Percentiles rank a stretch among this genome's conserved stretches.
Evolutionary conservation across 2,113 vertebrate genomes (phyloP).

Genomic region (Hystrix cristata): DNA sequence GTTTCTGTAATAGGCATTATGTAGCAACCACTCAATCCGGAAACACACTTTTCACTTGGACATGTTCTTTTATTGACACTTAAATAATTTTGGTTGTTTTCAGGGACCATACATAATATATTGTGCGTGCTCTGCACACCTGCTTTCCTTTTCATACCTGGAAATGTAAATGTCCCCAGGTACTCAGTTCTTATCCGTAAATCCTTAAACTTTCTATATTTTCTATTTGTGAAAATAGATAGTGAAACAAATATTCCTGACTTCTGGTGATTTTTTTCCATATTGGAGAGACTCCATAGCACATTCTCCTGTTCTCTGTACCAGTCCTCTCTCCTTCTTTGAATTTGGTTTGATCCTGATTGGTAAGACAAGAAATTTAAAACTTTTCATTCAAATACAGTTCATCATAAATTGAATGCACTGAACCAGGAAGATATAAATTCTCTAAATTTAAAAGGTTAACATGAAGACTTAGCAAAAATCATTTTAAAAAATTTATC

Average conservation of each 20-base stretch:
- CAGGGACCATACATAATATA: neutral
- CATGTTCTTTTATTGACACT: neutral
- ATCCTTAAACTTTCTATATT: neutral
- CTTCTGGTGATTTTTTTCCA: neutral
- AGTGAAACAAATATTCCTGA: neutral
- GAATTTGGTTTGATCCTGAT: neutral
- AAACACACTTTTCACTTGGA: neutral
- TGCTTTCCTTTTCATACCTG: neutral
- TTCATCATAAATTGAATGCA: neutral
- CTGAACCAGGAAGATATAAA: neutral
- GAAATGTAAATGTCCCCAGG: neutral
- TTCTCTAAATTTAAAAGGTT: neutral
- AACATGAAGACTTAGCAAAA: neutral
- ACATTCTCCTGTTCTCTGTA: neutral
- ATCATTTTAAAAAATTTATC: neutral
- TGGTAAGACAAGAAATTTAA: neutral
- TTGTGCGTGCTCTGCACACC: neutral
- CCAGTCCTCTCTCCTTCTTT: too few species aligned
- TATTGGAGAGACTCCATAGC: neutral
- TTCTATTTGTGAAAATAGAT: neutral
- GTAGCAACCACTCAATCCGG: neutral
- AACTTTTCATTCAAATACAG: neutral
- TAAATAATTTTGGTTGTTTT: neutral
- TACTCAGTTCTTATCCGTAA: neutral
- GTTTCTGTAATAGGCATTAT: neutral